Percentiles rank a stretch among this genome's conserved stretches.
phyloP scores from a whole-genome alignment of 2,113 vertebrate species.

The Tricholaema leucomelas region DNA sequence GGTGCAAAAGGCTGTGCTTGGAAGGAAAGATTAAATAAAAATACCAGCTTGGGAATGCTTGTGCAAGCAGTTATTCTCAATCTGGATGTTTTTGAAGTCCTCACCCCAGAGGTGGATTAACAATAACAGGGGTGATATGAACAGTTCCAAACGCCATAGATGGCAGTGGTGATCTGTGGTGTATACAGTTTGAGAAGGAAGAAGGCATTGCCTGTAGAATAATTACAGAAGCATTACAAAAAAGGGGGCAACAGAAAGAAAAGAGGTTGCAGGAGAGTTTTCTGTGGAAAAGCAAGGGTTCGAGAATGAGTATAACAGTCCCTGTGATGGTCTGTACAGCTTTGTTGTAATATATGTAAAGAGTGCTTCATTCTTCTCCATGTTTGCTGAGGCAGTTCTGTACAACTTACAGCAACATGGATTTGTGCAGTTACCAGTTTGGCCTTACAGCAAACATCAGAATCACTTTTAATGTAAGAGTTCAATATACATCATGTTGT shows the following conservation, averaged over 20 bases:
- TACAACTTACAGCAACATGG: not conserved
- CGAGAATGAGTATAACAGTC: not conserved
- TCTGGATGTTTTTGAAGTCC: not conserved
- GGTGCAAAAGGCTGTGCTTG: not conserved
- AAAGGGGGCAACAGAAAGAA: not conserved
- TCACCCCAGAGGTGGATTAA: not conserved
- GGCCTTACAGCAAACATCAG: not conserved
- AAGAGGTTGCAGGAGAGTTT: not conserved
- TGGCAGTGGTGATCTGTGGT: not conserved
- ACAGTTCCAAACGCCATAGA: not conserved
- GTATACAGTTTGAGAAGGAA: not conserved
- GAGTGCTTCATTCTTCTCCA: not conserved
- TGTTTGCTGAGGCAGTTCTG: not conserved
- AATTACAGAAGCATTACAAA: not conserved
- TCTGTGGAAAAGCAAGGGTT: not conserved
- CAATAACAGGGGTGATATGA: not conserved
- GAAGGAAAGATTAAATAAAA: not conserved
- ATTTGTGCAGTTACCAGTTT: not conserved
- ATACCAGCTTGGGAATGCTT: not conserved
- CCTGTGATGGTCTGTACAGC: not conserved
- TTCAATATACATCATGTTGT: not conserved
- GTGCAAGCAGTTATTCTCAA: not conserved
- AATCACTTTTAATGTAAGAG: not conserved
- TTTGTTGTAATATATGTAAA: not conserved
- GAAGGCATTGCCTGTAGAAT: not conserved